These are phyloP conservation scores for Lithobius niger DNA, from an alignment of 1,140 invertebrate genomes.

Conservation along the genomic window DNA sequence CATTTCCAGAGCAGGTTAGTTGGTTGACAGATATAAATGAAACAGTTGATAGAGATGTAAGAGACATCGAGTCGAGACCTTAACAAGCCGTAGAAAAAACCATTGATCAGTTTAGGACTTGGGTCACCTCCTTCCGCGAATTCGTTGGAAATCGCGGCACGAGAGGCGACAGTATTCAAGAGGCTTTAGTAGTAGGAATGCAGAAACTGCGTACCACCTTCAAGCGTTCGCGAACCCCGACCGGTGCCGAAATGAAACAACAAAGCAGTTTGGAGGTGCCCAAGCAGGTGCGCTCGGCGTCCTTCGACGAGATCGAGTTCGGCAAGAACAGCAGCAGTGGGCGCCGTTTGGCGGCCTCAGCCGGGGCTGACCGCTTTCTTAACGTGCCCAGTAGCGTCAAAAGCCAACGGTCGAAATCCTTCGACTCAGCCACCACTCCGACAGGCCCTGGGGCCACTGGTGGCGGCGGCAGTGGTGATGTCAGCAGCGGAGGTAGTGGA, in stretches of 20 bases:
- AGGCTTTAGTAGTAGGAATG: constrained; percentile 35
- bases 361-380: not conserved
- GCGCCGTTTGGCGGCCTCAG: not conserved
- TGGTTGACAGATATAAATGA: not conserved
- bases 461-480: no score
- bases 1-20: not conserved
- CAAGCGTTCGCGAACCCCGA: constrained; percentile 68
- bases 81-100: not conserved
- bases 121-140: not conserved
- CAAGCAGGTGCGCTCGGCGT: constrained; percentile 68
- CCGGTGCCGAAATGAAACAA: constrained; percentile 74
- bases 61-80: not conserved
- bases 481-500: no score
- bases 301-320: constrained; percentile 74
- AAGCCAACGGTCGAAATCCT: constrained; percentile 53
- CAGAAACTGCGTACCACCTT: constrained; percentile 69
- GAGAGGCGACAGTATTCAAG: not conserved
- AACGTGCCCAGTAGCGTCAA: constrained; percentile 28
- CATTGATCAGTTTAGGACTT: not conserved
- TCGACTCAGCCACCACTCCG: constrained; percentile 50
- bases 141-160: not conserved
- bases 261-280: constrained; percentile 76
- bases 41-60: not conserved
- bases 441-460: constrained; percentile 6
- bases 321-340: constrained; percentile 41